Base-by-base conservation (phyloP, 2,888 invertebrate genomes). In the Sthenelais limicola region DNA sequence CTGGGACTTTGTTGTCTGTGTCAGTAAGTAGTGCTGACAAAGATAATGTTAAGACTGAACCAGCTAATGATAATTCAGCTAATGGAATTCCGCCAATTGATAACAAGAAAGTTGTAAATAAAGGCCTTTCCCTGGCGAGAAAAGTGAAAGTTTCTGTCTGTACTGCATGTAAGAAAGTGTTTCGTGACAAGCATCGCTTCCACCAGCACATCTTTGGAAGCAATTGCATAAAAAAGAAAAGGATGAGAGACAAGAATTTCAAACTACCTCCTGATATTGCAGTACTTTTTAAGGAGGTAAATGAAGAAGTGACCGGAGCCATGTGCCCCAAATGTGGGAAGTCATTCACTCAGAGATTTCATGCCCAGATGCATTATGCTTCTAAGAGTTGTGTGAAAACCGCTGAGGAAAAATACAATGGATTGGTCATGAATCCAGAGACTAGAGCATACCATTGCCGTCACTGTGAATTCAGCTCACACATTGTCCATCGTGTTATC, bases 311-410 rank as follows among this genome's bases (percentile, higher is more conserved):
- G 26, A 69, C 43, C 7, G n/a, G 21, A 21, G 21, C 51, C n/a
- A 69, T 15, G 26, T 69, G 69, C 30, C 69, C 69, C 1, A 24
- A 52, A 12, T 69, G 69, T 32, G 32, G 52, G 33, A 69, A 52
- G 35, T 7, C 15, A 35, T 69, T 69, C 52, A 51, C 32, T 18
- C 35, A 21, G n/a, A 3, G 32, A 3, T 21, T 35, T 12, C 48
- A 69, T 35, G 69, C 52, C 12, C 21, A 69, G 32, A 52, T 69
- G 69, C 69, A 69, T 52, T 69, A 69, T 69, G 51, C 52, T 33
- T 51, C 32, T 9, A 43, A 48, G 33, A 52, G 35, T 9, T 69
- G 69, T 26, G 21, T n/a, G 3, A 69, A 69, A 24, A 1, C 12
- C 30, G 12, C 18, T 15, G 28, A 30, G 28, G 21, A 12, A 32